Percentiles rank a stretch among this genome's conserved stretches.
These are phyloP conservation scores for Danaus chrysippus DNA, from an alignment of 2,888 invertebrate species.

Conservation along the genomic window DNA sequence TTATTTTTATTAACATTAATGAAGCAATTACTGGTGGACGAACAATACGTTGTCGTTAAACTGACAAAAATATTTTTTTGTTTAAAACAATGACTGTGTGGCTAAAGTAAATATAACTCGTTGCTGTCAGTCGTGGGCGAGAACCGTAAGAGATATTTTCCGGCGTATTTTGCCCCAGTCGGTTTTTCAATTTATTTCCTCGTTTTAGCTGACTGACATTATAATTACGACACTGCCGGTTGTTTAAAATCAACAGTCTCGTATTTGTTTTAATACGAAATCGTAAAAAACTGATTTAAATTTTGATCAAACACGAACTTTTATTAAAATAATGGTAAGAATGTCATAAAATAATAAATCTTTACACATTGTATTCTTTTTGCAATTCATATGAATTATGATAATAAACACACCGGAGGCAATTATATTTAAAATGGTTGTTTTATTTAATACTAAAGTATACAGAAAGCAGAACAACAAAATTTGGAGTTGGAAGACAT, in stretches of 20 bases:
- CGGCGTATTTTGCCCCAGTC: conserved; percentile 61
- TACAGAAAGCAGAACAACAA: no score
- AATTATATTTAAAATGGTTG: no score
- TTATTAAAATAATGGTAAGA: conserved; percentile 42
- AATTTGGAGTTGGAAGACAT: no score
- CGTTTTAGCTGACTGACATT: conserved; percentile 69
- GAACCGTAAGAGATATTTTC: conserved; percentile 65
- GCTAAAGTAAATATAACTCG: conserved; percentile 69
- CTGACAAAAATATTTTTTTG: conserved; percentile 57
- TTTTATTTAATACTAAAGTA: no score
- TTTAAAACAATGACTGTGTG: conserved; percentile 62
- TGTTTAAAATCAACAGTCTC: conserved; percentile 49
- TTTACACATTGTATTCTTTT: no score
- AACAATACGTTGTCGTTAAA: conserved; percentile 49
- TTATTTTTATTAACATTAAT: conserved; percentile 57
- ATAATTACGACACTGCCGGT: conserved; percentile 62
- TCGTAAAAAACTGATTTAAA: conserved; percentile 3
- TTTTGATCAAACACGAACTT: conserved; percentile 29
- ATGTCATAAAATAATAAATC: conserved; percentile 53
- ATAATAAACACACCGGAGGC: no score
- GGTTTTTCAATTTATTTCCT: conserved; percentile 74
- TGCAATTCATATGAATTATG: no score
- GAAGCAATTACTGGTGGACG: conserved; percentile 56
- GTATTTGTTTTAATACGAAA: conserved; percentile 4
- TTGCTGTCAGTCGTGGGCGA: conserved; percentile 59